Evolutionary conservation across 2,888 invertebrate species (phyloP).

Genomic region (Neoscelio sp.): DNA sequence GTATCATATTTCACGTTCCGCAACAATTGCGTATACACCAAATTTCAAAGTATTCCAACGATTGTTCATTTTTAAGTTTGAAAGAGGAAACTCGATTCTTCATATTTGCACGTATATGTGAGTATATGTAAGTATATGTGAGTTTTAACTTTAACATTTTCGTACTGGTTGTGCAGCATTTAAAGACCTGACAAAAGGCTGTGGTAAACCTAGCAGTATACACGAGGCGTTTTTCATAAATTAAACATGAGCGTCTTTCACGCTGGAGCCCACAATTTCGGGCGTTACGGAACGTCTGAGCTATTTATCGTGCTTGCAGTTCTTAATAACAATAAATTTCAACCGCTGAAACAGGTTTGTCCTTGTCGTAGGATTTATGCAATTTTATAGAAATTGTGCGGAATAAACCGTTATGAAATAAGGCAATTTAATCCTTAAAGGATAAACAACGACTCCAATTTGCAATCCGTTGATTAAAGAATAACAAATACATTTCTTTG

Average conservation of each 20-base stretch:
- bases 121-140: slow-evolving; percentile 5
- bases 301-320: slow-evolving; percentile 22
- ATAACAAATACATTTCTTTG: not conserved
- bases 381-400: slow-evolving; percentile 22
- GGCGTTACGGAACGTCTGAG: slow-evolving; percentile 4
- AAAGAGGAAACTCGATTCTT: not conserved
- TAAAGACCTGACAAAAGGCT: slow-evolving; percentile 15
- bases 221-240: slow-evolving; percentile 41
- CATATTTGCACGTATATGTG: slow-evolving; percentile 12
- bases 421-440: not conserved
- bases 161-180: slow-evolving; percentile 5
- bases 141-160: slow-evolving; percentile 22
- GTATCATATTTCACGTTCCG: too few species aligned
- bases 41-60: not conserved
- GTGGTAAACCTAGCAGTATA: slow-evolving; percentile 16
- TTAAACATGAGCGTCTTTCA: slow-evolving; percentile 47
- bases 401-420: slow-evolving; percentile 6
- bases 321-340: slow-evolving; percentile 45
- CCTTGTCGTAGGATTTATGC: slow-evolving; percentile 27
- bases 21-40: too few species aligned
- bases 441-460: slow-evolving; percentile 8
- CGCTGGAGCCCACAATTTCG: slow-evolving; percentile 14
- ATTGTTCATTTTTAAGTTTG: slow-evolving; percentile 8
- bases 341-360: slow-evolving; percentile 2
- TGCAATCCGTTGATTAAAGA: slow-evolving; percentile 19